phyloP scores from a whole-genome alignment of 23 tunicate genomes.

The Trididemnum nubilum region DNA sequence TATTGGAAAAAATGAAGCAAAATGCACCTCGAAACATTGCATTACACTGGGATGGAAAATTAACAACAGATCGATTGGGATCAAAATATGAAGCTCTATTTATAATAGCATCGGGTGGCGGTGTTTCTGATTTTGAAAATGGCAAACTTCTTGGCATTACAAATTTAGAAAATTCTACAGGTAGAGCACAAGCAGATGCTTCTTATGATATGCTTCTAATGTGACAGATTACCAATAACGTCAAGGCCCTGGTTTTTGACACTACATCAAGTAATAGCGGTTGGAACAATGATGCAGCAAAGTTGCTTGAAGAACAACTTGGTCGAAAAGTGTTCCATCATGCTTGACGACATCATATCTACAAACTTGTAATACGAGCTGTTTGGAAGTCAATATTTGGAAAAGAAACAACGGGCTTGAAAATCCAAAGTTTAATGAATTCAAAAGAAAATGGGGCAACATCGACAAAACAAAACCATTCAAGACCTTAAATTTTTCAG shows the following conservation, averaged over 20 bases:
- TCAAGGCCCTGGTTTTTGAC: slow-evolving; percentile 9
- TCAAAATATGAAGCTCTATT: not conserved
- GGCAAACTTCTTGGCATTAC: not conserved
- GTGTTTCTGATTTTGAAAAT: not conserved
- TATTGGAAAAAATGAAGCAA: not conserved
- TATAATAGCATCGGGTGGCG: not conserved
- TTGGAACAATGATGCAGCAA: slow-evolving; percentile 15
- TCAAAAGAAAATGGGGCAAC: too few relatives aligned
- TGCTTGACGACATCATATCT: slow-evolving; percentile 11
- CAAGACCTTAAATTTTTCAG: too few relatives aligned
- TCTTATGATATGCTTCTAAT: not conserved
- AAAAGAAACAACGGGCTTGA: not conserved
- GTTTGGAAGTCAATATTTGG: not conserved
- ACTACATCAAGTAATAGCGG: slow-evolving; percentile 17
- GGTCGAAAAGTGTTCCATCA: not conserved
- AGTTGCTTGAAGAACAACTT: slow-evolving; percentile 3
- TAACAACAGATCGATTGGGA: not conserved
- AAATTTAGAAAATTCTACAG: not conserved
- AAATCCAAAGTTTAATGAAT: not conserved
- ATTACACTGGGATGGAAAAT: slow-evolving; percentile 1
- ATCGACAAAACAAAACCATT: too few relatives aligned
- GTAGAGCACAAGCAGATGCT: slow-evolving; percentile 10
- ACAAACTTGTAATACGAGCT: not conserved
- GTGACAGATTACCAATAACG: not conserved
- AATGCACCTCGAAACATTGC: slow-evolving; percentile 1